A percentile compares a stretch with the other conserved stretches of the same genome.
Evolutionary conservation across 2,113 vertebrate species (phyloP).

Genomic region (Empidonax alnorum): DNA sequence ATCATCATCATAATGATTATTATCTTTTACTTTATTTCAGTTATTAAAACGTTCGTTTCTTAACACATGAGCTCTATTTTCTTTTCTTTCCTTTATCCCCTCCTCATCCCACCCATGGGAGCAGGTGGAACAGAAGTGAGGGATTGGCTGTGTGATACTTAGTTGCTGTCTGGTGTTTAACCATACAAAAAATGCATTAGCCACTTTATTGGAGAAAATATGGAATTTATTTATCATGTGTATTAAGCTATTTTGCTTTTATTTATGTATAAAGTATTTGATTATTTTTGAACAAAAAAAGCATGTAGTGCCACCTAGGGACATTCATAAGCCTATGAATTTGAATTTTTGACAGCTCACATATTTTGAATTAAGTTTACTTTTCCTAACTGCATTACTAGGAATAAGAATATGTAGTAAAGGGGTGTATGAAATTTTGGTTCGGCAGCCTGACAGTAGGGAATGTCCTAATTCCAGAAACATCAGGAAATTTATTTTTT

Average conservation of each 20-base stretch:
- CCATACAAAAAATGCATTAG: neutral
- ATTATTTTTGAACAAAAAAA: constrained; percentile 37
- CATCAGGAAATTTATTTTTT: neutral
- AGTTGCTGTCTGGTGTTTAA: neutral
- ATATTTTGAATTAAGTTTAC: neutral
- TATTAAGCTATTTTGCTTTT: neutral
- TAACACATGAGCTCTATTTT: neutral
- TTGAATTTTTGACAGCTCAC: neutral
- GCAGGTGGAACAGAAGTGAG: neutral
- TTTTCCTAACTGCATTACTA: neutral
- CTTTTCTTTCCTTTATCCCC: neutral
- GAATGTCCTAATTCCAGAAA: neutral
- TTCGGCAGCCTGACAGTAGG: neutral
- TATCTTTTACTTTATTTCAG: neutral
- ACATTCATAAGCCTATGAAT: neutral
- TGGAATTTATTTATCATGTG: neutral
- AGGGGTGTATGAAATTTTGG: neutral
- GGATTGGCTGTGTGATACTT: neutral
- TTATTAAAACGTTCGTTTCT: neutral
- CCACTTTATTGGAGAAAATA: neutral
- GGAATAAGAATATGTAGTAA: neutral
- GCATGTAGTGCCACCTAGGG: constrained; percentile 51
- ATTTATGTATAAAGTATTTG: neutral
- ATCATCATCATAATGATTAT: neutral
- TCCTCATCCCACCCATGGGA: neutral